A percentile compares a stretch with the other conserved stretches of the same genome.
These are phyloP conservation scores for Hydriomena furcata DNA, from an alignment of 2,888 invertebrate species.

Conservation along the genomic window DNA sequence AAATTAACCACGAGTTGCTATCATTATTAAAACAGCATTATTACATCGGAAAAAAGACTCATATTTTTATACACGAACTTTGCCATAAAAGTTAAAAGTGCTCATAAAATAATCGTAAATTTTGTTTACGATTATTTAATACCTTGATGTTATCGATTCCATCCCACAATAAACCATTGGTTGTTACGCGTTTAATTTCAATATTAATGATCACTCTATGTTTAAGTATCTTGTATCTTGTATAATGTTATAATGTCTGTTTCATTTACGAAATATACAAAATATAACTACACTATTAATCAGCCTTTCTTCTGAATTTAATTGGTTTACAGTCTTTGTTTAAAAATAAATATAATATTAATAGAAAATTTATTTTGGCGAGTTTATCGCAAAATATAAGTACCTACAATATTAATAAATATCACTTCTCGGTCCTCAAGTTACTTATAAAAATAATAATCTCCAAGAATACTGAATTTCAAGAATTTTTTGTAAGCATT, in stretches of 20 bases:
- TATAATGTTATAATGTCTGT: background rate
- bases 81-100: conserved; percentile 17
- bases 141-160: conserved; percentile 15
- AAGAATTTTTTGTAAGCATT: background rate
- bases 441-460: too few relatives aligned
- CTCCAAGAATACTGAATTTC: background rate
- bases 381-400: too few relatives aligned
- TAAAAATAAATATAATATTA: too few relatives aligned
- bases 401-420: too few relatives aligned
- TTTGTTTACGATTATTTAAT: conserved; percentile 19
- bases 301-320: too few relatives aligned
- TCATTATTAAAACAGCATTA: too few relatives aligned
- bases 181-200: background rate
- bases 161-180: conserved; percentile 8
- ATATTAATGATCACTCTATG: background rate
- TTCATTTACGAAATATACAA: too few relatives aligned
- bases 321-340: too few relatives aligned
- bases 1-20: background rate
- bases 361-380: too few relatives aligned
- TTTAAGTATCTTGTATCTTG: background rate
- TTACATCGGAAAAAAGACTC: too few relatives aligned
- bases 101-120: conserved; percentile 16
- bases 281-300: too few relatives aligned
- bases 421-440: too few relatives aligned
- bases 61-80: conserved; percentile 6